Evolutionary conservation across 1,140 invertebrate genomes (phyloP).

Genomic region (Coelopa frigida): DNA sequence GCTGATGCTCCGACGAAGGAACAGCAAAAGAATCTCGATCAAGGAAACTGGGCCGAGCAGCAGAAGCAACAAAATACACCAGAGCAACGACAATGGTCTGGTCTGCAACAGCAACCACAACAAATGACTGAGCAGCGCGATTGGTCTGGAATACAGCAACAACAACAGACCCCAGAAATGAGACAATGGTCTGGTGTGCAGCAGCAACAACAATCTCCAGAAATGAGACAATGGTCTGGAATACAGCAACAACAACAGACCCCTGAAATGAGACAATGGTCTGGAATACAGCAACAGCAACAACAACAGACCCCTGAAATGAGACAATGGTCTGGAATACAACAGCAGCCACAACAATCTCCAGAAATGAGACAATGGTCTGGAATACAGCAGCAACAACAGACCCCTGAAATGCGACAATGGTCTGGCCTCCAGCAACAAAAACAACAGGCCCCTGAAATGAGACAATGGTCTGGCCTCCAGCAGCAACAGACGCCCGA

Average conservation of each 20-base stretch:
- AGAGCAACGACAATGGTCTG: slow-evolving; percentile 14
- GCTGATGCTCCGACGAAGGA: too few relatives aligned
- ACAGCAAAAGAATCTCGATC: too few relatives aligned
- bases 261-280: too few relatives aligned
- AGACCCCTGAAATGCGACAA: slow-evolving; percentile 8
- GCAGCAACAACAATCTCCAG: too few relatives aligned
- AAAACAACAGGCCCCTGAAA: too few relatives aligned
- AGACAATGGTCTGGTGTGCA: slow-evolving; percentile 1
- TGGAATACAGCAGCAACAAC: slow-evolving; percentile 11
- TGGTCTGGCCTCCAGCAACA: background rate
- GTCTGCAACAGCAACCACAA: slow-evolving; percentile 2
- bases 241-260: too few relatives aligned
- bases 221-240: too few relatives aligned
- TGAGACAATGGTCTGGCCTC: too few relatives aligned
- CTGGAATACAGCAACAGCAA: too few relatives aligned
- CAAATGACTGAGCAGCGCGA: slow-evolving; percentile 11
- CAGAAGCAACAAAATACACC: too few relatives aligned
- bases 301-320: background rate
- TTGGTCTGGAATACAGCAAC: slow-evolving; percentile 10
- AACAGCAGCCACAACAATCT: slow-evolving; percentile 8
- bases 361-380: slow-evolving; percentile 1
- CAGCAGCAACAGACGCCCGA: background rate
- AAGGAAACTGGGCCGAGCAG: too few relatives aligned
- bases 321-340: slow-evolving; percentile 15
- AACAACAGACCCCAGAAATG: slow-evolving; percentile 7